Conservation (phyloP, 2,888 invertebrate species). For the Euclidia mi region DNA sequence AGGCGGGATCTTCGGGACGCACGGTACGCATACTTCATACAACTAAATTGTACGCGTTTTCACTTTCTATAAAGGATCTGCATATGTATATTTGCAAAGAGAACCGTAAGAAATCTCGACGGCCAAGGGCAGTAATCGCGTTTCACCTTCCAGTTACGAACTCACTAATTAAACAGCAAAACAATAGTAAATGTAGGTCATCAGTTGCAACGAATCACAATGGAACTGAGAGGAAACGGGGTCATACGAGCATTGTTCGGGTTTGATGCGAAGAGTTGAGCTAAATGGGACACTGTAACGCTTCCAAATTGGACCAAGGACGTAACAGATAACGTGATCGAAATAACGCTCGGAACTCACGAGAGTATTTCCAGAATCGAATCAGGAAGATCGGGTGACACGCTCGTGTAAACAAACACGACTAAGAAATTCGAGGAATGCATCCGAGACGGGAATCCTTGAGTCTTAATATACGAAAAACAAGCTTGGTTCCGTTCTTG, state of each 20-base stretch:
- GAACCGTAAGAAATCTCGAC: conserved; percentile 30
- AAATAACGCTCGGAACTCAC: conserved; percentile 19
- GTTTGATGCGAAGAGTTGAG: conserved; percentile 63
- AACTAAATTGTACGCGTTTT: conserved; percentile 41
- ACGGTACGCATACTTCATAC: conserved; percentile 62
- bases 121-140: conserved; percentile 51
- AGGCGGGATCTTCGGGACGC: conserved; percentile 73
- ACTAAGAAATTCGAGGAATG: conserved; percentile 48
- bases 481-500: conserved; percentile 52
- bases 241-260: conserved; percentile 78
- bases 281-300: conserved; percentile 71
- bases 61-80: conserved; percentile 35
- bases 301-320: conserved; percentile 72
- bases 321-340: conserved; percentile 32
- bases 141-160: conserved; percentile 34
- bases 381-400: conserved; percentile 23
- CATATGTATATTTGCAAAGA: conserved; percentile 18
- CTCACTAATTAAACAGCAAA: conserved; percentile 62
- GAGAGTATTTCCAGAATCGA: conserved; percentile 28
- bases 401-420: conserved; percentile 44
- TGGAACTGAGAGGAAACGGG: conserved; percentile 69
- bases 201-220: conserved; percentile 71
- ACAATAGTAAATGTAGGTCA: conserved; percentile 73
- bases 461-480: conserved; percentile 60
- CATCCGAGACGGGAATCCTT: conserved; percentile 53